phyloP scores from a whole-genome alignment of 1,140 invertebrate genomes.

The Thaumetopoea pityocampa region DNA sequence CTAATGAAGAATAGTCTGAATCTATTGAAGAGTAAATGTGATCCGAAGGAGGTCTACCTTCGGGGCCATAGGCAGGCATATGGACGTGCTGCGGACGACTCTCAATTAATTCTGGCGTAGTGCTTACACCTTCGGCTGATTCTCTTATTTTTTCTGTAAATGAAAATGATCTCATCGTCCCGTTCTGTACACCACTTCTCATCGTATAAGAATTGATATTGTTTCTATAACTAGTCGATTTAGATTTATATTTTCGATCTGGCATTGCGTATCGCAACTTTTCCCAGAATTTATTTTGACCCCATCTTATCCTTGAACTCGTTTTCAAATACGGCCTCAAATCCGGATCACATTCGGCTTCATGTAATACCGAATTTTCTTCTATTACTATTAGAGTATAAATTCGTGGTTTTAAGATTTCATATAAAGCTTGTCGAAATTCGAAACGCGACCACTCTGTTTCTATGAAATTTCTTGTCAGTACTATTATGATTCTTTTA shows the following conservation, averaged over 20 bases:
- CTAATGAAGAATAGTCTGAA: conserved; percentile 83
- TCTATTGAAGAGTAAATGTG: conserved; percentile 93
- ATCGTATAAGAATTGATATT: conserved; percentile 87
- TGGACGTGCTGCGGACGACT: conserved; percentile 56
- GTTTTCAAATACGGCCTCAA: conserved; percentile 92
- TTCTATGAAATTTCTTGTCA: conserved; percentile 90
- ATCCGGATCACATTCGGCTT: conserved; percentile 90
- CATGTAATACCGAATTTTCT: conserved; percentile 82
- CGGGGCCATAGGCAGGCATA: conserved; percentile 45
- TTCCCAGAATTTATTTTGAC: conserved; percentile 94
- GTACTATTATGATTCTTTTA: conserved; percentile 85
- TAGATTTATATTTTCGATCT: conserved; percentile 63
- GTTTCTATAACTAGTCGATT: conserved; percentile 77
- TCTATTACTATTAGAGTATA: conserved; percentile 91
- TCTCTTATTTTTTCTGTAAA: conserved; percentile 65
- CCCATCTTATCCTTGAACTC: conserved; percentile 87
- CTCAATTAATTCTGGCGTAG: conserved; percentile 51
- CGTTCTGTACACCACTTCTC: conserved; percentile 78
- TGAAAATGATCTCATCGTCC: conserved; percentile 67
- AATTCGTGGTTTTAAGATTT: conserved; percentile 87
- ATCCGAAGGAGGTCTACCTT: conserved; percentile 84
- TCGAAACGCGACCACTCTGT: conserved; percentile 92
- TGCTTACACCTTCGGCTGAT: conserved; percentile 43
- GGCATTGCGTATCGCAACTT: conserved; percentile 93
- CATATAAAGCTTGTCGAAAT: conserved; percentile 88